Conservation (phyloP, 2,797 vertebrate genomes). For the Sternarchorhynchus goeldii region DNA sequence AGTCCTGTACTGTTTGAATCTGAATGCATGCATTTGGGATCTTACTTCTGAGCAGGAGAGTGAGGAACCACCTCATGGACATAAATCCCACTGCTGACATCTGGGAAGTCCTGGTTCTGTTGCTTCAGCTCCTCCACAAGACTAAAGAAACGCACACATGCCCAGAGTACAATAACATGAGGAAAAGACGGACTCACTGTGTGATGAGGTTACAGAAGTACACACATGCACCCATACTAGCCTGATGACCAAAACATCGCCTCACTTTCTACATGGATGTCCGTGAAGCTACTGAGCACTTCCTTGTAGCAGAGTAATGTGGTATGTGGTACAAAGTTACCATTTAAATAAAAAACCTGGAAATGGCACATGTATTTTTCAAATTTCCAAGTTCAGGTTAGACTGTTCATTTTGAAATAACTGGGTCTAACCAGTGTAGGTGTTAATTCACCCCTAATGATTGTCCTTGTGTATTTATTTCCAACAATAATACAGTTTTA, state of each 20-base stretch:
- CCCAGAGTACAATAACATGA: not conserved
- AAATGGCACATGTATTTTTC: not conserved
- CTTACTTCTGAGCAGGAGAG: slow-evolving; percentile 91
- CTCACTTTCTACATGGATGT: not conserved
- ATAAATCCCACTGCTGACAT: slow-evolving; percentile 86
- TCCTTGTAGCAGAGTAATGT: not conserved
- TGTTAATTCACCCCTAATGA: no score
- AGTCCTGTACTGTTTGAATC: not conserved
- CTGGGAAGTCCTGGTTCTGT: slow-evolving; percentile 86
- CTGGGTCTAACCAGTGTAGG: no score
- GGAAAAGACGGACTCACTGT: no score
- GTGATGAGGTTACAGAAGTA: not conserved
- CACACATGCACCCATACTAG: not conserved
- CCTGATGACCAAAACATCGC: not conserved
- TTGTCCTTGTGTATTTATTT: no score
- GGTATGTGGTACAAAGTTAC: no score
- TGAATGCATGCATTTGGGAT: slow-evolving; percentile 12
- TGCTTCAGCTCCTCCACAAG: slow-evolving; percentile 87
- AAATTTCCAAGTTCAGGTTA: not conserved
- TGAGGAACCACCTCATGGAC: slow-evolving; percentile 89
- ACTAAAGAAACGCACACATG: slow-evolving; percentile 65
- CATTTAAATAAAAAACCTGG: no score
- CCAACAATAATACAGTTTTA: not conserved
- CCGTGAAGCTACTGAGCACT: not conserved
- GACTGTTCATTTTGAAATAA: no score